Conservation (phyloP, 2,113 vertebrate genomes). For the Todiramphus chloris region DNA sequence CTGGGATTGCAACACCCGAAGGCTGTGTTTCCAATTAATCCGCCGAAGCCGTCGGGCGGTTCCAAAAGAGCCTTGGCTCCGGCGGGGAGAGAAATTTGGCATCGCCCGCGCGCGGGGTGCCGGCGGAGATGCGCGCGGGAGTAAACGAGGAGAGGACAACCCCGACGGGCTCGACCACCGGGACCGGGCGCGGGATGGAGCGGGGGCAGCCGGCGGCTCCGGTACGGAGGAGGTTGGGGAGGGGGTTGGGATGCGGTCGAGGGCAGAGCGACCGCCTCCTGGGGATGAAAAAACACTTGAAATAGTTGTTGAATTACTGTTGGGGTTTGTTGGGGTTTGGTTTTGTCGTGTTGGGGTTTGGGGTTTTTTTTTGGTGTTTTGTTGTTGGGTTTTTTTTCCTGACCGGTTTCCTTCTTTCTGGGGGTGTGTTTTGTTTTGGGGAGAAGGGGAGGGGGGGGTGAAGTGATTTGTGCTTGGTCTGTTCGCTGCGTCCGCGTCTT, state of each 20-base stretch:
- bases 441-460: background rate
- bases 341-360: background rate
- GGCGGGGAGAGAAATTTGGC: conserved; percentile 32
- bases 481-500: background rate
- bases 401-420: background rate
- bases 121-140: background rate
- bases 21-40: conserved; percentile 73
- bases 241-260: background rate
- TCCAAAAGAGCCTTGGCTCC: conserved; percentile 25
- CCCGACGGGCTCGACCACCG: background rate
- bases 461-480: accelerated
- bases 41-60: conserved; percentile 37
- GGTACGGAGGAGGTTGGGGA: background rate
- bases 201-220: background rate
- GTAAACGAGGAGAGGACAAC: background rate
- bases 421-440: background rate
- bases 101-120: background rate
- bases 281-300: background rate
- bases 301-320: background rate
- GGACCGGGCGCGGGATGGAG: background rate
- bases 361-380: background rate
- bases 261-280: background rate
- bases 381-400: background rate
- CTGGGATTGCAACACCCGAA: conserved; percentile 65
- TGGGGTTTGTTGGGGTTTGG: background rate